Percentiles rank a stretch among this genome's conserved stretches.
phyloP scores from a whole-genome alignment of 2,797 vertebrate genomes.

The Synanceia verrucosa region DNA sequence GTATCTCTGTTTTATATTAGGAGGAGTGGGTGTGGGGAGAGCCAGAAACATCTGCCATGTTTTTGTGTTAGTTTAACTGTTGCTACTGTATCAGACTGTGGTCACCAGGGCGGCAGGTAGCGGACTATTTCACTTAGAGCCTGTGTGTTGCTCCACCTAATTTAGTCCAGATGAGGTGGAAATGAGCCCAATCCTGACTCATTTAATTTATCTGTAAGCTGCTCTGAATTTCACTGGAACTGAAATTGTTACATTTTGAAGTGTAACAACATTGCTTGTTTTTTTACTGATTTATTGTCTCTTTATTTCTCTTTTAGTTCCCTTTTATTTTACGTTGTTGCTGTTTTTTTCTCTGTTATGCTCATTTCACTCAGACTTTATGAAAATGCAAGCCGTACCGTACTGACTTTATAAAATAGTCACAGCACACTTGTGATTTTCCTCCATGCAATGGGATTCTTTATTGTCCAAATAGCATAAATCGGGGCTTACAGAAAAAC shows the following conservation, averaged over 20 bases:
- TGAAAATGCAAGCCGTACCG: constrained; percentile 9
- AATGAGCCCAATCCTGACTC: constrained; percentile 74
- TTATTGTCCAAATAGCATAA: constrained; percentile 1
- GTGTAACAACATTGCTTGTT: constrained; percentile 40
- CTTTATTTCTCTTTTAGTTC: constrained; percentile 30
- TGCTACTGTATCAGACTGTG: constrained; percentile 83
- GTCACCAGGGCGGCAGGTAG: constrained; percentile 82
- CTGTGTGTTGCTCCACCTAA: constrained; percentile 78
- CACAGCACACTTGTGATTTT: neutral
- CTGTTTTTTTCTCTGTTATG: constrained; percentile 38
- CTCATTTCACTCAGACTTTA: constrained; percentile 17
- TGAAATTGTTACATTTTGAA: constrained; percentile 55
- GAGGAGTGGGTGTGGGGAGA: constrained; percentile 45
- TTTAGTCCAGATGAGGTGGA: constrained; percentile 83
- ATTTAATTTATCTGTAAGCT: constrained; percentile 73
- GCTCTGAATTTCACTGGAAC: constrained; percentile 51
- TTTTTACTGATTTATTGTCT: constrained; percentile 29
- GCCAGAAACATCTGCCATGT: constrained; percentile 79
- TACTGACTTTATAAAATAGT: constrained; percentile 4
- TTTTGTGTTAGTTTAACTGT: constrained; percentile 84
- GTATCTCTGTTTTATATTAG: constrained; percentile 79
- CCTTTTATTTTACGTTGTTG: constrained; percentile 23
- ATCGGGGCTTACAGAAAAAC: neutral
- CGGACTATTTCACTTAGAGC: constrained; percentile 76
- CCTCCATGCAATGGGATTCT: neutral